Percentiles rank a stretch among this genome's conserved stretches.
Evolutionary conservation across 2,888 invertebrate species (phyloP).

Genomic region (Chloromyia formosa): DNA sequence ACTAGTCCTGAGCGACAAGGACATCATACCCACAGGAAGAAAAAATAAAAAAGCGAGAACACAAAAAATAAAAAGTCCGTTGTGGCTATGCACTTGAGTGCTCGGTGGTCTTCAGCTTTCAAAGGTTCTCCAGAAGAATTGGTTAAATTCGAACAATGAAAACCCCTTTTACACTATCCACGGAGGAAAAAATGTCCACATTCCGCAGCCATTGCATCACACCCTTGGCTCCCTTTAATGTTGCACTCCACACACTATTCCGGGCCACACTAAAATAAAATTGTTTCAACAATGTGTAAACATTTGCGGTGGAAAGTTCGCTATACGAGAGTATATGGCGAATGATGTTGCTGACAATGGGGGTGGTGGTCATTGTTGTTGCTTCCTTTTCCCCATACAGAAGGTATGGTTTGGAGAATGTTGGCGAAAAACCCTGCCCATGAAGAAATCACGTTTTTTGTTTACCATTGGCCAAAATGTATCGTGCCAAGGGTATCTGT

Average conservation of each 20-base stretch:
- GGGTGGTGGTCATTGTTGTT: background rate
- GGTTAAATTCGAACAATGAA: constrained; percentile 1
- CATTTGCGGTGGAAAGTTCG: constrained; percentile 8
- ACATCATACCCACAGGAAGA: background rate
- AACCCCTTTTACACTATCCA: background rate
- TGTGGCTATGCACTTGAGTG: background rate
- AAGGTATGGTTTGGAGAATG: too few species aligned
- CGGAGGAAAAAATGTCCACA: too few species aligned
- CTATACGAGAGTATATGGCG: background rate
- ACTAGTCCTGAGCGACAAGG: too few species aligned
- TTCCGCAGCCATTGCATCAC: too few species aligned
- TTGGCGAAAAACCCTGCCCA: too few species aligned
- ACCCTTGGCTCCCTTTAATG: background rate
- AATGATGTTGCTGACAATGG: background rate
- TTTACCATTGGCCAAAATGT: background rate
- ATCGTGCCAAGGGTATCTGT: too few species aligned
- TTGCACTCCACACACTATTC: background rate
- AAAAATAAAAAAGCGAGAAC: background rate
- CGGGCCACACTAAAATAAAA: background rate
- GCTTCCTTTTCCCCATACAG: too few species aligned
- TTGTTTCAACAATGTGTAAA: constrained; percentile 11
- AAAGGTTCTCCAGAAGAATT: background rate
- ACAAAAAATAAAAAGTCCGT: background rate
- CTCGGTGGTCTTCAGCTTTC: background rate
- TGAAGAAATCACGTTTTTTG: background rate